Percentiles rank a stretch among this genome's conserved stretches.
Conservation (phyloP, 2,888 invertebrate genomes). For the Rhagophthalmus giganteus region DNA sequence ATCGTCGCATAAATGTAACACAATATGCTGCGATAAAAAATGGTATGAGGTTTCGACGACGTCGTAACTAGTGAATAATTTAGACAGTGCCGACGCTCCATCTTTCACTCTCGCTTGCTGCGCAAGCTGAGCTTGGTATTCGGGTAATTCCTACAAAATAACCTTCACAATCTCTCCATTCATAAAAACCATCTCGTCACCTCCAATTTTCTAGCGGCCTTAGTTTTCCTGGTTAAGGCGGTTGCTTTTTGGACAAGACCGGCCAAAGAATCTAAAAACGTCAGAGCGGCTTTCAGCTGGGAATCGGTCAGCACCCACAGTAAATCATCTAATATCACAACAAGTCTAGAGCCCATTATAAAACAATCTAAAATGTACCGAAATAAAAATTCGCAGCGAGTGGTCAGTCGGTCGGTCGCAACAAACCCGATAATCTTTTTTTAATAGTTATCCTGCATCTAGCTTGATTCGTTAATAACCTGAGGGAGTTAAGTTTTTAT, state of each 20-base stretch:
- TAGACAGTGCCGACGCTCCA: conserved; percentile 54
- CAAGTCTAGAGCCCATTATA: conserved; percentile 87
- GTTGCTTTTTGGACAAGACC: conserved; percentile 81
- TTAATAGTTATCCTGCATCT: conserved; percentile 94
- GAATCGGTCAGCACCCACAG: conserved; percentile 97
- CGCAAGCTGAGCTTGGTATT: conserved; percentile 72
- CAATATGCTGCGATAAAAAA: conserved; percentile 88
- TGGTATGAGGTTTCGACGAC: conserved; percentile 98
- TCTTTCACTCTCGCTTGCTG: conserved; percentile 60
- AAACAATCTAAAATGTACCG: conserved; percentile 77
- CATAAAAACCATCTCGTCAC: no score
- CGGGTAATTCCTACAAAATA: conserved; percentile 63
- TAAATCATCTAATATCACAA: conserved; percentile 91
- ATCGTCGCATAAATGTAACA: conserved; percentile 96
- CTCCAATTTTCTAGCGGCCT: conserved; percentile 83
- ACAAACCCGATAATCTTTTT: conserved; percentile 78
- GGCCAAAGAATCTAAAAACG: conserved; percentile 83
- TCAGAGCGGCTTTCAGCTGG: conserved; percentile 89
- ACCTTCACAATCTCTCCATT: neutral
- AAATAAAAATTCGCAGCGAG: no score
- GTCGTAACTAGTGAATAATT: conserved; percentile 83
- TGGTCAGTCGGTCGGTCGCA: no score
- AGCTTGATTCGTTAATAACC: conserved; percentile 91
- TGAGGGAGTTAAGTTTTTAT: conserved; percentile 81
- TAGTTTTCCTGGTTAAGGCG: conserved; percentile 75